Evolutionary conservation across 2,888 invertebrate species (phyloP).

Genomic region (Brachyptera putata): DNA sequence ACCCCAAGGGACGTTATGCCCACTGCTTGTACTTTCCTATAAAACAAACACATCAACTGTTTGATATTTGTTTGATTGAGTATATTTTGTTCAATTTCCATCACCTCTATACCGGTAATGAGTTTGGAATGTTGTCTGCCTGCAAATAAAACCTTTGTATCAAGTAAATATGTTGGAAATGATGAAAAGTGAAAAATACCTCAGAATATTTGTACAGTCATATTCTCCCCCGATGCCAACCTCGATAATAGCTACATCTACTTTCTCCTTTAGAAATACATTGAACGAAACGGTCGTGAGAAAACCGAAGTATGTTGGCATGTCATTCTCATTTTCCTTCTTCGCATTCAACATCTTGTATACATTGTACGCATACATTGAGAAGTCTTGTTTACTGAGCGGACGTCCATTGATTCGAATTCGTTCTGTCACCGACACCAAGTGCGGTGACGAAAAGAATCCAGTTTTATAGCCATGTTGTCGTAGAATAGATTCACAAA

Average conservation of each 20-base stretch:
- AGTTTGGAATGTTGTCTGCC: no score
- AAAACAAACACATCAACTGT: no score
- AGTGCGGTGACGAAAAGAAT: slow-evolving; percentile 94
- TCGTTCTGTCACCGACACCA: slow-evolving; percentile 86
- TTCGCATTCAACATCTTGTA: slow-evolving; percentile 57
- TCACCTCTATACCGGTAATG: no score
- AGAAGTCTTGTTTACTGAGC: slow-evolving; percentile 68
- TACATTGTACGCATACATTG: slow-evolving; percentile 75
- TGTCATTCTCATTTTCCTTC: slow-evolving; percentile 58
- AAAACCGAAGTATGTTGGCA: slow-evolving; percentile 94
- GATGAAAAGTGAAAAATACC: slow-evolving; percentile 51
- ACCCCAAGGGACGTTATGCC: slow-evolving; percentile 88
- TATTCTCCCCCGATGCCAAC: slow-evolving; percentile 95
- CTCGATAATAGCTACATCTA: slow-evolving; percentile 92
- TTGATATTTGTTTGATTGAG: no score
- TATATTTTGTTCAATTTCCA: no score
- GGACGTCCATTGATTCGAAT: slow-evolving; percentile 83
- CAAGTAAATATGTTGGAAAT: no score
- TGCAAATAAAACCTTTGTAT: no score
- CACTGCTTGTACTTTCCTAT: slow-evolving; percentile 48
- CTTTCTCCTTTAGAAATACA: slow-evolving; percentile 76
- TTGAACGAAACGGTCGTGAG: slow-evolving; percentile 87
- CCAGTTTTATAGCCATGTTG: slow-evolving; percentile 83
- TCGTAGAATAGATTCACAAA: slow-evolving; percentile 83
- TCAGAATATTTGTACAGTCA: slow-evolving; percentile 90